phyloP scores from a whole-genome alignment of 2,888 invertebrate species.

The Ferdinandea cuprea region DNA sequence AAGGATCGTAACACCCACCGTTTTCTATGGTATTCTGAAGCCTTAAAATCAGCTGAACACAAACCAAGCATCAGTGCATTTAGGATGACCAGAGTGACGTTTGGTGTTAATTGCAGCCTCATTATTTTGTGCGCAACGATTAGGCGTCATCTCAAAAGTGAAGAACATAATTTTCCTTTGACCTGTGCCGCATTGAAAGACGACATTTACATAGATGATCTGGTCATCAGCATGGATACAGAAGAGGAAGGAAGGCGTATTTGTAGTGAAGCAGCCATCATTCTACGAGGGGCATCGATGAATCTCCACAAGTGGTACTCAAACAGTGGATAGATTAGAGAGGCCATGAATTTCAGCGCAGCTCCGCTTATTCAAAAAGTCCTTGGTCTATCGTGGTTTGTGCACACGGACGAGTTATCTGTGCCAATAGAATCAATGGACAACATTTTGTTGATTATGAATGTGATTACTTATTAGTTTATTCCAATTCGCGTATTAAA shows the following conservation, averaged over 20 bases:
- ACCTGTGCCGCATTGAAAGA: neutral
- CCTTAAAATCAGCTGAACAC: neutral
- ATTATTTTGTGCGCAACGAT: conserved; percentile 14
- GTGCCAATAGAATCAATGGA: neutral
- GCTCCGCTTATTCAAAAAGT: neutral
- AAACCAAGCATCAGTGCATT: neutral
- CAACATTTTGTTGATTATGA: no score
- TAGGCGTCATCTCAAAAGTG: neutral
- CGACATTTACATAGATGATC: conserved; percentile 33
- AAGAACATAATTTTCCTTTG: neutral
- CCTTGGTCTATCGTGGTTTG: neutral
- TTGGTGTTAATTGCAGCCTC: conserved; percentile 35
- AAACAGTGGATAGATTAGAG: neutral
- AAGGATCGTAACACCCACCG: conserved; percentile 34
- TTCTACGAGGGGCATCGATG: neutral
- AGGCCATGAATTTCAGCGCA: neutral
- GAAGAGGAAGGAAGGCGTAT: neutral
- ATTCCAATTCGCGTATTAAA: no score
- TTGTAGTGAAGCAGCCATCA: neutral
- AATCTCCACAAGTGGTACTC: neutral
- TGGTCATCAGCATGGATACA: neutral
- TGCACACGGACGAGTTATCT: neutral
- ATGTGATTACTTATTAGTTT: no score
- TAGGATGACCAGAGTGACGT: conserved; percentile 29
- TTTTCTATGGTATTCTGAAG: conserved; percentile 21